Conservation (phyloP, 2,113 vertebrate species). For the Erythrolamprus reginae region DNA sequence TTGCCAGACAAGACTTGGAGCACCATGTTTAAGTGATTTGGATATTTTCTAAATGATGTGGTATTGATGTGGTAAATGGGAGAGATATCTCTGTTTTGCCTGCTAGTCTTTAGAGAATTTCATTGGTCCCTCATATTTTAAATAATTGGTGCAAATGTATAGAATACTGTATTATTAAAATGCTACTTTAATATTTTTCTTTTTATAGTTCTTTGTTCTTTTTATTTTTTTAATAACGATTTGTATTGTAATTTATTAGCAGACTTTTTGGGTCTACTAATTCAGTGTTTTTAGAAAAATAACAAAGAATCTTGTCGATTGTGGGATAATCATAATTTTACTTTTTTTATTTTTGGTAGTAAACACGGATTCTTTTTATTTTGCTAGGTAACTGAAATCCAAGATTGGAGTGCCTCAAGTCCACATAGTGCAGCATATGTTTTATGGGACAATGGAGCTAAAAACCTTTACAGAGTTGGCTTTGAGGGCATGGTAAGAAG, state of each 20-base stretch:
- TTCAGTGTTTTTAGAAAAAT: background rate
- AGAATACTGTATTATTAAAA: background rate
- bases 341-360: background rate
- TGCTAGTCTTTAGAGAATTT: background rate
- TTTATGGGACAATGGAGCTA: slow-evolving; percentile 98
- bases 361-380: slow-evolving; percentile 18
- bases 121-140: background rate
- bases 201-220: background rate
- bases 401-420: slow-evolving; percentile 97
- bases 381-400: slow-evolving; percentile 93
- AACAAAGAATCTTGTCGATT: background rate
- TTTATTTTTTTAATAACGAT: background rate
- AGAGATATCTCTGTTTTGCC: background rate
- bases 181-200: background rate
- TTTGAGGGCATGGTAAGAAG: slow-evolving; percentile 98
- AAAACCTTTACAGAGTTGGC: slow-evolving; percentile 98
- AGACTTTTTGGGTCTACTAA: background rate
- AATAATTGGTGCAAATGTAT: background rate
- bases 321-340: background rate
- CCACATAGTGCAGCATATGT: slow-evolving; percentile 97
- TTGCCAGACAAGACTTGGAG: background rate
- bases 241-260: background rate
- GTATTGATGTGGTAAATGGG: background rate
- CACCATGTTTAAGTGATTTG: background rate
- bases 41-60: background rate